Base-by-base conservation (phyloP, 2,888 invertebrate genomes). In the Dioctria rufipes region DNA sequence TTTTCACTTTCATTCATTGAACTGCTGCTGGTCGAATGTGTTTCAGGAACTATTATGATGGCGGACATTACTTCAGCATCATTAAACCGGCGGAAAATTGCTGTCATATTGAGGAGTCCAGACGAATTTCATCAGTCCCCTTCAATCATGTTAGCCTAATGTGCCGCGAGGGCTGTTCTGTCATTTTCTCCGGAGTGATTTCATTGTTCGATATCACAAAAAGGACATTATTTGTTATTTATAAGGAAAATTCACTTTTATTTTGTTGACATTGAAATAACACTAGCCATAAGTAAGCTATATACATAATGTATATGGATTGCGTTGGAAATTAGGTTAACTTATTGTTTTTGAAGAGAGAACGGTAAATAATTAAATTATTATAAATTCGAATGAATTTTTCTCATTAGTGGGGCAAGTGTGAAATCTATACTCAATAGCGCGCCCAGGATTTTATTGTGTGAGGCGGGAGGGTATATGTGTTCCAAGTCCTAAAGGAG, bases 71-170 rank as follows among this genome's bases (percentile, higher is more conserved):
- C 77, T 77, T 77, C 77, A 63, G 63, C 63, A 13, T 63, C 77
- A 77, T 77, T 77, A 77, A 61, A 63, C 77, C 39, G 77, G 77
- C 77, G 46, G 77, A 63, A 61, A 77, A 77, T 63, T 77, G 63
- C 77, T 77, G 77, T 63, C 77, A 63, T 63, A 77, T 77, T 63
- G 54, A 77, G 77, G 46, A 61, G 77, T 25, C 63, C 63, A 77
- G 77, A 77, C 77, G 77, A 77, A 77, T 63, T 39, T 25, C 77
- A 49, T 77, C 77, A 63, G 42, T 13, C 77, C 73, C 40, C 73
- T 60, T 40, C 77, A 46, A 42, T 77, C 63, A 61, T 63, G 49
- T 77, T 63, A 63, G 49, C 58, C 60, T 75, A 75, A 75, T 75
- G 73, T 75, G 60, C 73, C 60, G 60, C 73, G 49, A 60, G 58